Evolutionary conservation across 2,113 vertebrate species (phyloP), one percentile per base, ranked within the genome.

Genomic region (Coptodon rendalli): DNA sequence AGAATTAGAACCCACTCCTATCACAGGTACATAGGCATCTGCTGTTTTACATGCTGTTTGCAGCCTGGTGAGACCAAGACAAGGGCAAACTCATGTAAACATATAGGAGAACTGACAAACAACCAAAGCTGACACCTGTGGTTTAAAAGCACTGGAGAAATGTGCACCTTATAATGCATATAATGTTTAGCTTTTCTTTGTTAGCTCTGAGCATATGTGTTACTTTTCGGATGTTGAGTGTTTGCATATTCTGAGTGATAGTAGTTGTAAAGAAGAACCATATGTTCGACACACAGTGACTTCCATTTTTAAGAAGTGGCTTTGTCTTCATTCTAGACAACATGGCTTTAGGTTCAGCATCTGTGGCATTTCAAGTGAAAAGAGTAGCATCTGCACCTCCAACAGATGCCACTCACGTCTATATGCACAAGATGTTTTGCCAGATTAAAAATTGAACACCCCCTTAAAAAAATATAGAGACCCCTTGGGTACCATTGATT

Each of bases 1-100:
- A 82, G 88, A 91, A 87, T 90, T 90, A 89, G 78, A 83, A 80
- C 71, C 43, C n/a, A 27, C 78, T 61, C 38, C 80, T 59, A 14
- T 82, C 71, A 7, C 82, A 14, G 80, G 10, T 63, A 24, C 84
- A 14, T 53, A 73, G 52, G 38, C 87, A 56, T 76, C 61, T 82
- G 87, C 79, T 76, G 53, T 43, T 63, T 27, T 66, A 45, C 73
- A 53, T 13, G 78, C 19, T 4, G 63, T 85, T 68, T 85, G 14
- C 50, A 8, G 50, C 29, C 80, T n/a, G 34, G 16, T 53, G 8
- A 27, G 24, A 71, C 24, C 73, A 22, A 76, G 40, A n/a, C 76
- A 31, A 56, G 86, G 4, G 84, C 9, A 2, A 19, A 31, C 57
- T 12, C 52, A 80, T 34, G 14, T 54, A 38, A 54, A 87, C 45